Base-by-base conservation (phyloP, 2,113 vertebrate species). In the Scortum barcoo region DNA sequence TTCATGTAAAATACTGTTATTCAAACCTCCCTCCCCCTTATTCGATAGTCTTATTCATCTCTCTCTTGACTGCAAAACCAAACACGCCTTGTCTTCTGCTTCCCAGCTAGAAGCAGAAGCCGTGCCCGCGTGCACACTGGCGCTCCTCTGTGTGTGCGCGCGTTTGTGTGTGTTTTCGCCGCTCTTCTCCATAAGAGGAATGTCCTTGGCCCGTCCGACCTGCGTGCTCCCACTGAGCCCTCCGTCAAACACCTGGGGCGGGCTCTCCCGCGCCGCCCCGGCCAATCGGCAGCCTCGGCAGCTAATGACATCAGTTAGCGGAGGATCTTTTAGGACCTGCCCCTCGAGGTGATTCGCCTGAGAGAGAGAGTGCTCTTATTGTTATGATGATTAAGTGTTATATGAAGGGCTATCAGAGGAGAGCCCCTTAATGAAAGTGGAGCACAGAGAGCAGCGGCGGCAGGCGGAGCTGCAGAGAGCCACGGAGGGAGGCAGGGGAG, bases 351-450 rank as follows among this genome's bases (percentile, higher is more conserved):
- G 90, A 92, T 89, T 85, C 84, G 91, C 85, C 75, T 75, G 83
- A 72, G 42, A 44, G 84, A 80, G 89, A 87, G 89, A 82, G 90
- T 63, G 85, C 92, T 90, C 90, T 92, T 91, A 93, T 93, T 92
- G 90, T 93, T 93, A 92, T 93, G 89, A 94, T 94, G 92, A 94
- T 95, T 93, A 95, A 94, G 93, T 94, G 92, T 89, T 91, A 91
- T 93, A 93, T 89, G 92, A 89, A 93, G 93, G 92, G 91, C 92
- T 91, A 92, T 94, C 93, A 92, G 91, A 93, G 88, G 89, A 93
- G 89, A 92, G 87, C 78, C 90, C 91, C 90, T 93, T 92, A 92
- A 94, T 93, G 90, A 94, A 94, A 94, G 91, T 81, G 90, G 85
- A 91, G 81, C 75, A 54, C 63, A 22, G 91, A 91, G 88, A 90